These are phyloP conservation scores for Anarrhichthys ocellatus DNA, from an alignment of 2,113 vertebrate species.

Conservation along the genomic window DNA sequence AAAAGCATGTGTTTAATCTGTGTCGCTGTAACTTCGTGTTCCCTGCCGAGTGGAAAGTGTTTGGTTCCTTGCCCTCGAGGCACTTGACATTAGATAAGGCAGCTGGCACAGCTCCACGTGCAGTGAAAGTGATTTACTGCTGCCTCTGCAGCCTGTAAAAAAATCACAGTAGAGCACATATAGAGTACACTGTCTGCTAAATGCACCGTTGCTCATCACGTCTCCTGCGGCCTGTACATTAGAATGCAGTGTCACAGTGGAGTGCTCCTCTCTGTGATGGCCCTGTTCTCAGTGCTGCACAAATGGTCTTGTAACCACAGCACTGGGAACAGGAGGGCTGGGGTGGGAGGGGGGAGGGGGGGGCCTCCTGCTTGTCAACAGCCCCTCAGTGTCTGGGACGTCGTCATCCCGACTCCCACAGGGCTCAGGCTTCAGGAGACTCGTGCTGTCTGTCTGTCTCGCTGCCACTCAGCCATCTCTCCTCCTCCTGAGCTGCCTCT, in stretches of 20 bases:
- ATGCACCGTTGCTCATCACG: constrained; percentile 32
- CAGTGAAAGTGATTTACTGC: constrained; percentile 65
- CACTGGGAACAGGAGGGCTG: constrained; percentile 11
- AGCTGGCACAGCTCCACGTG: constrained; percentile 62
- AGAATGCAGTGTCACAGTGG: constrained; percentile 33
- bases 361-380: constrained; percentile 61
- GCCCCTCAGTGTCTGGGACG: constrained; percentile 50
- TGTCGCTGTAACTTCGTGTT: constrained; percentile 43
- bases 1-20: constrained; percentile 33
- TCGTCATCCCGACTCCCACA: constrained; percentile 49
- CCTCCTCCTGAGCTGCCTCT: constrained; percentile 27
- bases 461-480: constrained; percentile 27
- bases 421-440: constrained; percentile 55
- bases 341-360: not conserved
- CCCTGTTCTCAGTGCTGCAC: constrained; percentile 13
- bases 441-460: constrained; percentile 19
- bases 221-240: constrained; percentile 37
- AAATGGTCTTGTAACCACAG: constrained; percentile 43
- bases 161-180: constrained; percentile 47
- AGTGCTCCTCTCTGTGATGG: constrained; percentile 11
- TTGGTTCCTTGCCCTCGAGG: constrained; percentile 53
- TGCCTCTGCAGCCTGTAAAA: constrained; percentile 48
- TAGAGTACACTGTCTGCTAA: constrained; percentile 34
- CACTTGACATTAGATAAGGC: constrained; percentile 73
- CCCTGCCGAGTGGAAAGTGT: constrained; percentile 48